A percentile compares a stretch with the other conserved stretches of the same genome.
Evolutionary conservation across 2,113 vertebrate genomes (phyloP).

Genomic region (Mixornis gularis): DNA sequence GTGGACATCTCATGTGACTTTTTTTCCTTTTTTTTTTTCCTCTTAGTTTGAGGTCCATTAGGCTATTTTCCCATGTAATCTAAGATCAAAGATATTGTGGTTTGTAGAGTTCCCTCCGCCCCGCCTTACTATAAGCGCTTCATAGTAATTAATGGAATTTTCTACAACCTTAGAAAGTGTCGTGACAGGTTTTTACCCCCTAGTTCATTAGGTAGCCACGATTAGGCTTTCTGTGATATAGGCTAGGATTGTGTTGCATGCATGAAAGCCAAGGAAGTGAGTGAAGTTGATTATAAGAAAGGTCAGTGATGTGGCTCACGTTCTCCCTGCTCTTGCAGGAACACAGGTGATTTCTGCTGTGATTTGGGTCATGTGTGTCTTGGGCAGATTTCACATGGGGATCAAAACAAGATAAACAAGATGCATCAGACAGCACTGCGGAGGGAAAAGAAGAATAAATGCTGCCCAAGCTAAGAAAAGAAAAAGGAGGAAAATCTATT

Average conservation of each 20-base stretch:
- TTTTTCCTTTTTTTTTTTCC: neutral
- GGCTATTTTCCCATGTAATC: neutral
- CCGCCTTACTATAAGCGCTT: neutral
- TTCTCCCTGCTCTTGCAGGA: neutral
- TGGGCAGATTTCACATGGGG: neutral
- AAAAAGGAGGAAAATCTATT: neutral
- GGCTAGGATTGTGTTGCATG: neutral
- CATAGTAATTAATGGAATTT: neutral
- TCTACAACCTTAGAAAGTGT: neutral
- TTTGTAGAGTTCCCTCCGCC: fast-evolving
- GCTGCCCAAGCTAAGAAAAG: neutral
- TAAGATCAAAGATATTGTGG: neutral
- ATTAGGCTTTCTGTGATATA: neutral
- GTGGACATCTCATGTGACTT: neutral
- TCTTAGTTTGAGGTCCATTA: neutral
- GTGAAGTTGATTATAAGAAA: neutral
- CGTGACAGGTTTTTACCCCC: neutral
- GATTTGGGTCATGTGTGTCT: neutral
- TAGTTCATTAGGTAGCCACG: neutral
- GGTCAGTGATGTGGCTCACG: fast-evolving
- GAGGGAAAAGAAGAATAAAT: neutral
- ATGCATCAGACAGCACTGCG: neutral
- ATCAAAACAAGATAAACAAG: neutral
- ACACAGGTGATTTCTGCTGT: neutral
- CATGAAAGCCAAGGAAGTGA: neutral